phyloP scores from a whole-genome alignment of 2,797 vertebrate species.

The Moxostoma hubbsi region DNA sequence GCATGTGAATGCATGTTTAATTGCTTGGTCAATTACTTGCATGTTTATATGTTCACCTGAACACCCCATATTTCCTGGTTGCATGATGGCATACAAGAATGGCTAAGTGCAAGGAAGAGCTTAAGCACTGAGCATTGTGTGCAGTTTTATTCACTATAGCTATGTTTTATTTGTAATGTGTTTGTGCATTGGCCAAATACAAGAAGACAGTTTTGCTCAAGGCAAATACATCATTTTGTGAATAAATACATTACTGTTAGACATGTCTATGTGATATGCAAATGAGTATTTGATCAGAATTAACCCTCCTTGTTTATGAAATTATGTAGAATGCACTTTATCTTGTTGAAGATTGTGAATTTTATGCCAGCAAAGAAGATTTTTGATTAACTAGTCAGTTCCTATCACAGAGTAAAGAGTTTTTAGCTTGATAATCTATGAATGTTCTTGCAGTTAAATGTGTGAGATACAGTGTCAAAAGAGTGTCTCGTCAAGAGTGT shows the following conservation, averaged over 20 bases:
- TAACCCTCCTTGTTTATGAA: not conserved
- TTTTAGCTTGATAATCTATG: not conserved
- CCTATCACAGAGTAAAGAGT: not conserved
- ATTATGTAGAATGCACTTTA: not conserved
- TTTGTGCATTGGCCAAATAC: slow-evolving; percentile 9
- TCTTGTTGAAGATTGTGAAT: not conserved
- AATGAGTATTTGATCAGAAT: no score
- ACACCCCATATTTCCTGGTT: slow-evolving; percentile 8
- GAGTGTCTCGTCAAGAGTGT: slow-evolving; percentile 25
- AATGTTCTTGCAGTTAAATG: slow-evolving; percentile 19
- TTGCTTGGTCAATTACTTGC: slow-evolving; percentile 37
- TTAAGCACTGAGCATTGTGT: slow-evolving; percentile 37
- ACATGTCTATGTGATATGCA: not conserved
- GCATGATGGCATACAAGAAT: slow-evolving; percentile 38
- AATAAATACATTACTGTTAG: not conserved
- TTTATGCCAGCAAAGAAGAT: not conserved
- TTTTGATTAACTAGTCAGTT: slow-evolving; percentile 2
- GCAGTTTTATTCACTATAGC: slow-evolving; percentile 5
- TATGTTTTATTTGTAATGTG: slow-evolving; percentile 9
- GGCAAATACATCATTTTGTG: not conserved
- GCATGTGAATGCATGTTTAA: slow-evolving; percentile 53
- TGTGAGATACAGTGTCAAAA: slow-evolving; percentile 20
- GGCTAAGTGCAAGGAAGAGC: slow-evolving; percentile 23
- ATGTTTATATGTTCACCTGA: slow-evolving; percentile 33
- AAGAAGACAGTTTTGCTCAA: slow-evolving; percentile 9